Percentiles rank a stretch among this genome's conserved stretches.
phyloP scores from a whole-genome alignment of 2,797 vertebrate species.

The Gymnoscopelus braueri region DNA sequence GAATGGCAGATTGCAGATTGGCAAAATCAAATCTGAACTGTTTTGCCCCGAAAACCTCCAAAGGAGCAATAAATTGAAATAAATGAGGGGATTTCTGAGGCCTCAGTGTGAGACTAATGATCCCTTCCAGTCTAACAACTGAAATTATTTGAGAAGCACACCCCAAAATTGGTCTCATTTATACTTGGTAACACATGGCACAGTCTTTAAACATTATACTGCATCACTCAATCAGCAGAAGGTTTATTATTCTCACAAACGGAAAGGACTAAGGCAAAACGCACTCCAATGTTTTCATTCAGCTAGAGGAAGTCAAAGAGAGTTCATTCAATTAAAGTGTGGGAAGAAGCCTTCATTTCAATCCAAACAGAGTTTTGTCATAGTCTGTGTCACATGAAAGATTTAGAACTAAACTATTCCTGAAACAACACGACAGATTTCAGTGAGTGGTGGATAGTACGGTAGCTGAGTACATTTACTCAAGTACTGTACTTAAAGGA shows the following conservation, averaged over 20 bases:
- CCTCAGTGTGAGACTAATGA: background rate
- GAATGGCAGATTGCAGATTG: background rate
- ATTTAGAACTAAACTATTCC: no score
- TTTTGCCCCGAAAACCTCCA: conserved; percentile 1
- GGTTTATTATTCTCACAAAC: no score
- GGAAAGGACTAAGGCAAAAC: no score
- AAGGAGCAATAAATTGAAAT: conserved; percentile 5
- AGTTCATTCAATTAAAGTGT: background rate
- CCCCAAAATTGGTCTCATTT: background rate
- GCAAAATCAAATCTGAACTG: background rate
- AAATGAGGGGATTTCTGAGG: background rate
- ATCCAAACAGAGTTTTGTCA: no score
- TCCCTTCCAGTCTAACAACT: background rate
- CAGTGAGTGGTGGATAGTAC: no score
- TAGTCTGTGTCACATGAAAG: no score
- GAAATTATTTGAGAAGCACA: background rate
- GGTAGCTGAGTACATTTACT: no score
- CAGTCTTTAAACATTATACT: background rate
- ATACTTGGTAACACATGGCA: background rate
- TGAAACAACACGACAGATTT: no score
- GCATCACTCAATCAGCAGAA: no score
- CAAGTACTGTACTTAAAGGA: no score
- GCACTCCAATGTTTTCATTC: no score
- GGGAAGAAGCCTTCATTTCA: no score
- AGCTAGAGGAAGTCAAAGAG: background rate